Conservation (phyloP, 2,797 vertebrate species). For the Avahi laniger region DNA sequence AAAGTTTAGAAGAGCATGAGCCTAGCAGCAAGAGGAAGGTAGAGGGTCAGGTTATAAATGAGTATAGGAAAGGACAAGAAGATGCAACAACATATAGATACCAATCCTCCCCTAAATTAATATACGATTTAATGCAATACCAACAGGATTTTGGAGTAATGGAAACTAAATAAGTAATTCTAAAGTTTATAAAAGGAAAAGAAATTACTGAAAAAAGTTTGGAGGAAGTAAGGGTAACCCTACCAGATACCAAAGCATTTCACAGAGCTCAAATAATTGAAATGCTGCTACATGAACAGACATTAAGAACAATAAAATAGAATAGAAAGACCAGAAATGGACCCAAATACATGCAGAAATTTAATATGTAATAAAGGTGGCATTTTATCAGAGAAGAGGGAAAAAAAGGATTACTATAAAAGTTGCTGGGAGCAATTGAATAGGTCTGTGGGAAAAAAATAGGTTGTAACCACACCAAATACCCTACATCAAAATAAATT, state of each 20-base stretch:
- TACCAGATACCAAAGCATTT: background rate
- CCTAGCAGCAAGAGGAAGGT: background rate
- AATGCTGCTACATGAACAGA: background rate
- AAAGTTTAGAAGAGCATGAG: background rate
- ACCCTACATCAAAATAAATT: background rate
- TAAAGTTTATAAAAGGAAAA: background rate
- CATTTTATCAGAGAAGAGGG: background rate
- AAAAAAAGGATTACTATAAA: background rate
- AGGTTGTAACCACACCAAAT: conserved; percentile 1
- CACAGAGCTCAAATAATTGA: background rate
- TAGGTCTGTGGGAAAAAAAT: background rate
- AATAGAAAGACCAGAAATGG: background rate
- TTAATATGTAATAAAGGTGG: background rate
- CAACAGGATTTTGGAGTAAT: background rate
- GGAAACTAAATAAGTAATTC: conserved; percentile 28
- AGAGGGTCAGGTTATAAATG: background rate
- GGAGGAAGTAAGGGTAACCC: background rate
- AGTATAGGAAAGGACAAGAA: background rate
- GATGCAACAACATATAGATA: background rate
- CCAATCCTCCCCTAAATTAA: background rate
- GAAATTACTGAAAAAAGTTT: background rate
- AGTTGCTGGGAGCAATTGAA: background rate
- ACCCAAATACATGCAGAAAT: background rate
- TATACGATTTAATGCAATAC: background rate
- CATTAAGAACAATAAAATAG: background rate